Base-by-base conservation (phyloP, 2,797 vertebrate genomes). In the Semotilus atromaculatus region DNA sequence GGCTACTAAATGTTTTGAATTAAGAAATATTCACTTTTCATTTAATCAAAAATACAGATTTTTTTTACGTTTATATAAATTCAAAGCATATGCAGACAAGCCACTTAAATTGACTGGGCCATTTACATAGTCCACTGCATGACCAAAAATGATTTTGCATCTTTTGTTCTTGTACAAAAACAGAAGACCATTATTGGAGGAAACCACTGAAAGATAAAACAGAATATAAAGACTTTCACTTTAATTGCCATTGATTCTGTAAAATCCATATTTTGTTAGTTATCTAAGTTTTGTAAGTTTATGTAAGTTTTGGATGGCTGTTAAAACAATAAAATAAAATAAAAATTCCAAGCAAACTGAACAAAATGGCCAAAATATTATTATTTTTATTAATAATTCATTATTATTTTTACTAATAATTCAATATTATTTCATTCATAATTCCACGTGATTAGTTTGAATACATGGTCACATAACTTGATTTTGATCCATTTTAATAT, bases 371-470 rank as follows among this genome's bases (percentile, higher is more conserved):
- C 10, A 66, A 62, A 36, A 64, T 48, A 6, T 36, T 0, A 62
- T 23, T 11, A 16, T 34, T 62, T 68, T 72, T 72, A 81, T 71
- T n/a, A n/a, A n/a, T n/a, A n/a, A n/a, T n/a, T n/a, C n/a, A n/a
- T n/a, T n/a, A n/a, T n/a, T n/a, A n/a, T n/a, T n/a, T n/a, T n/a
- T n/a, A n/a, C n/a, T n/a, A n/a, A n/a, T n/a, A n/a, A n/a, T n/a
- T n/a, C n/a, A n/a, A n/a, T n/a, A n/a, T 81, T 48, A n/a, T 9
- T 9, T 72, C 14, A 55, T 23, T 14, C 23, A 45, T 72, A 72
- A 45, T 58, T 60, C 1, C 18, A 36, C 19, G 7, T 48, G 0
- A 31, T 48, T 34, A 3, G 16, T 60, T 45, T 45, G 13, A 60
- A 19, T 78, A 29, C 29, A 31, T 7, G 26, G 2, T 43, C 7